Base-by-base conservation (phyloP, 35 echinoderm and acorn worm species). In the Holothuria glaberrima region DNA sequence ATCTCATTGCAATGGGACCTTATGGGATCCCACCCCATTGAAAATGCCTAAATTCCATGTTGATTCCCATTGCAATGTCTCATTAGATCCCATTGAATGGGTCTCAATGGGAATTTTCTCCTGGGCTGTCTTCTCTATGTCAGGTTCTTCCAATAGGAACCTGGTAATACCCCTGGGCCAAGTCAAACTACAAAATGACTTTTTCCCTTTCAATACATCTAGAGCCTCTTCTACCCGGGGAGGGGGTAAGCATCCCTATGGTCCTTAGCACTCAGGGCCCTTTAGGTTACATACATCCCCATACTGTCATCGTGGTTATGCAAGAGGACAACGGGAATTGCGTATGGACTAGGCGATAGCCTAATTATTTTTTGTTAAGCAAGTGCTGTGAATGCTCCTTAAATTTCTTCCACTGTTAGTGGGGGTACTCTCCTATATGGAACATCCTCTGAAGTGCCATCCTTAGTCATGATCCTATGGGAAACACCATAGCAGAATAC, bases 171-270 rank as follows among this genome's bases (percentile, higher is more conserved):
- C 28, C 58, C 22, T 28, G 80, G 80, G 10, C 20, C 0, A 97
- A 80, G 32, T 94, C 89, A 97, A 59, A 22, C 85, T 88, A 30
- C 86, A 88, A 35, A 92, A 94, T 48, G 79, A 86, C 14, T 83
- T 87, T 36, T 85, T 85, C 14, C 90, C 89, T 10, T 93, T 87
- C 10, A 90, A 48, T 26, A 80, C 77, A 89, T 92, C 76, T 32
- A 97, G 41, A 2, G 92, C 92, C 59, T 97, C 95, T 10, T 94
- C 92, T 0, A 93, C 94, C 19, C 89, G 71, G 21, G 92, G 44
- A 46, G 21, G 24, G 80, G 80, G 48, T 83, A 83, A 2, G 80
- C 80, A 30, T 83, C 80, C 20, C n/a, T 50, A 13, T 20, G 41
- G 9, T 58, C 36, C 38, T 44, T 38, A 29, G 14, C 27, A 28